These are phyloP conservation scores for Lacerta viridis DNA, from an alignment of 2,797 vertebrate genomes.

Conservation along the genomic window DNA sequence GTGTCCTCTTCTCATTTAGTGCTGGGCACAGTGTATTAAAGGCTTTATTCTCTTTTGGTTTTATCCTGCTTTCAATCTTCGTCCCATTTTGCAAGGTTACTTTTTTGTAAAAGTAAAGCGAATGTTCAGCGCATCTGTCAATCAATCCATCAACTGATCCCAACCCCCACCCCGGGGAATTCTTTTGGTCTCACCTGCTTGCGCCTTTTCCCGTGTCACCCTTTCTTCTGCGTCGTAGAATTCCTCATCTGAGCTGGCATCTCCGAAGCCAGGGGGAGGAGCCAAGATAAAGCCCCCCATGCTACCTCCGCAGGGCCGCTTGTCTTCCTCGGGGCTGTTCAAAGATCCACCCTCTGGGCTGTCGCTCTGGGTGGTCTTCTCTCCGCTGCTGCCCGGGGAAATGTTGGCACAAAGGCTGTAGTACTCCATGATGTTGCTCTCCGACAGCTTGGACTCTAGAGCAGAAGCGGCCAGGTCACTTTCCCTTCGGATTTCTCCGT, in stretches of 20 bases:
- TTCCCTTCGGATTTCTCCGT: conserved; percentile 73
- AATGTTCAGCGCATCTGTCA: no score
- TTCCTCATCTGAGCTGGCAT: conserved; percentile 96
- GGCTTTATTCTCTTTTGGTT: no score
- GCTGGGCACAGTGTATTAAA: no score
- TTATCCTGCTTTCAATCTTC: no score
- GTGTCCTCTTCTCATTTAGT: no score
- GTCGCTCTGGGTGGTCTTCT: conserved; percentile 47
- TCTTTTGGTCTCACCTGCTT: conserved; percentile 66
- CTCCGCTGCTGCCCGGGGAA: conserved; percentile 84
- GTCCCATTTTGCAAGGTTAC: no score
- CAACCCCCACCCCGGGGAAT: rapidly evolving
- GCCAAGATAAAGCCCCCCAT: conserved; percentile 79
- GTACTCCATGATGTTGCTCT: conserved; percentile 82
- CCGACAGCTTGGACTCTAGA: conserved; percentile 81
- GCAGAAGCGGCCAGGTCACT: not conserved
- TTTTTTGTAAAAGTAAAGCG: no score
- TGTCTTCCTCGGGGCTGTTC: conserved; percentile 33
- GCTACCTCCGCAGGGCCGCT: conserved; percentile 8
- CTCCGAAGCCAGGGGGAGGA: conserved; percentile 88
- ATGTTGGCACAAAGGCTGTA: conserved; percentile 89
- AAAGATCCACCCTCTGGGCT: conserved; percentile 66
- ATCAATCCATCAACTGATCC: no score
- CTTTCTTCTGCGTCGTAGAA: conserved; percentile 93
- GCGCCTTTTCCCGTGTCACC: conserved; percentile 83